Evolutionary conservation across 1,140 invertebrate species (phyloP), one percentile per base, ranked within the genome.

Genomic region (Caenorhabditis remanei): DNA sequence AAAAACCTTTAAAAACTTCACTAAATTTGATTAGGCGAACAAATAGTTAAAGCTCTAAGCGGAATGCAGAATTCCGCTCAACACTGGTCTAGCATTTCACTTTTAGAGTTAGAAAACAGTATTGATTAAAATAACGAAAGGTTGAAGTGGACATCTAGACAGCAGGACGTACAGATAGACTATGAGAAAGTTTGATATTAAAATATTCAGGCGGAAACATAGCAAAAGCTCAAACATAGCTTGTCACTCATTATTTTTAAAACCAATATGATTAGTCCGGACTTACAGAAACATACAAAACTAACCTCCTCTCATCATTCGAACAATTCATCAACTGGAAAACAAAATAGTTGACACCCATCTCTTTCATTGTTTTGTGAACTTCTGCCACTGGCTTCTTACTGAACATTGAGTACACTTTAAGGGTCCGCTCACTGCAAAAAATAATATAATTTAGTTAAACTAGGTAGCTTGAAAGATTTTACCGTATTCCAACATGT

Each of bases 401-500:
- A 50, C 91, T 92, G 85, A 93, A 92, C 43, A 92, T 82, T 19
- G 92, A 91, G 83, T 92, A 92, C 3, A 92, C 91, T 85, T 91
- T 87, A 9, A 93, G 58, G 3, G 91, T 92, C 41, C 91, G 83
- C 11, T 92, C 87, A 65, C 91, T 92, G 50, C 7, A 90, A 91
- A 71, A 84, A 48, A 71, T 24, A 11, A 9, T 7, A 6, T 19
- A 19, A 55, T 13, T 19, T 48, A 19, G 11, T 24, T 65, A 43
- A 8, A 50, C 7, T 4, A 87, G 24, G 61, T 16, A 53, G 40
- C 2, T 5, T 46, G 2, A 13, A 63, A 58, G 32, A 32, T 32
- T 9, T 21, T 67, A 96, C 95, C 95, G 94, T 85, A 95, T 94
- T 71, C 94, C 94, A 67, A 94, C 93, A 90, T 95, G 94, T 92